Evolutionary conservation across 2,888 invertebrate genomes (phyloP).

Genomic region (Vesta saturnalis): DNA sequence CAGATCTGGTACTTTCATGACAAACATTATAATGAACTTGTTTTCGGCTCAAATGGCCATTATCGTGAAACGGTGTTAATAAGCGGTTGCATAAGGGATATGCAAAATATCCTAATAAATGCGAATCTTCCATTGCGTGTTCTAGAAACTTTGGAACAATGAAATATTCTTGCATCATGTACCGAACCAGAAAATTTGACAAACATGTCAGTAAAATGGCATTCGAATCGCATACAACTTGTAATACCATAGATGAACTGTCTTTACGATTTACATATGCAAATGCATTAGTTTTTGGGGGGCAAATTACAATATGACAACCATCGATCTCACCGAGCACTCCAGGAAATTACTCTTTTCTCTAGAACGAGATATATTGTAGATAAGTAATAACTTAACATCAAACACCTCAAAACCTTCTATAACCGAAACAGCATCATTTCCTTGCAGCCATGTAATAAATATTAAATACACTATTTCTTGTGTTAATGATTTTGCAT

Average conservation of each 20-base stretch:
- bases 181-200: not conserved
- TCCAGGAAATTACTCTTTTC: not conserved
- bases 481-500: too few species aligned
- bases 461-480: too few species aligned
- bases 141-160: too few species aligned
- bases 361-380: too few species aligned
- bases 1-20: too few species aligned
- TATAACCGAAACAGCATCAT: not conserved
- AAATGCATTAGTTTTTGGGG: not conserved
- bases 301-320: not conserved
- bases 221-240: not conserved
- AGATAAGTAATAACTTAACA: too few species aligned
- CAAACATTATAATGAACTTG: too few species aligned
- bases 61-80: not conserved
- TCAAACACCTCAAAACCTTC: too few species aligned
- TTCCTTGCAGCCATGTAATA: too few species aligned
- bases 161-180: too few species aligned
- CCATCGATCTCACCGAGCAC: not conserved
- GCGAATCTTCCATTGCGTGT: not conserved
- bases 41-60: too few species aligned
- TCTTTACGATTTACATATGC: not conserved
- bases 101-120: not conserved
- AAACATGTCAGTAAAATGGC: not conserved
- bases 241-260: not conserved
- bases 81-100: too few species aligned